A percentile compares a stretch with the other conserved stretches of the same genome.
phyloP scores from a whole-genome alignment of 2,113 vertebrate genomes.

The Cottus gobio region DNA sequence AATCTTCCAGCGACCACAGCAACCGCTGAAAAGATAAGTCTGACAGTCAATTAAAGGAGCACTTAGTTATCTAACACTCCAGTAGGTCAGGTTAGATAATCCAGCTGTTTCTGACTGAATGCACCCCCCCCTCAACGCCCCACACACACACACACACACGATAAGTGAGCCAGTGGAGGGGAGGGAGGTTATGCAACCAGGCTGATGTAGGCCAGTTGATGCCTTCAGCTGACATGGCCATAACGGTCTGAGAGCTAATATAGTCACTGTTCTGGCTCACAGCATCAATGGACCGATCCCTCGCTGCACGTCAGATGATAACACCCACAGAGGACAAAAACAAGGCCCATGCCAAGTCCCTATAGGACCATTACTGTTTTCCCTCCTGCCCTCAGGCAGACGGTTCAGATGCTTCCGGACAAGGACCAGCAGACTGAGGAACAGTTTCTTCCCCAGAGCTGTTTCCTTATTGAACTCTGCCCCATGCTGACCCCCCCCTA shows the following conservation, averaged over 20 bases:
- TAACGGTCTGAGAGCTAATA: conserved; percentile 44
- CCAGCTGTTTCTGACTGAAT: conserved; percentile 9
- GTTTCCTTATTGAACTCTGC: no score
- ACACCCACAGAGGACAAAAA: conserved; percentile 7
- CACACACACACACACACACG: conserved; percentile 11
- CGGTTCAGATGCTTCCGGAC: no score
- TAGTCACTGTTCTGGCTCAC: conserved; percentile 32
- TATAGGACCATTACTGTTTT: neutral
- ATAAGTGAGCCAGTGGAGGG: conserved; percentile 33
- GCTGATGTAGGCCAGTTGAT: conserved; percentile 64
- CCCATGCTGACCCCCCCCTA: no score
- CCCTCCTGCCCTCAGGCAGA: no score
- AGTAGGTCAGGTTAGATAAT: conserved; percentile 33
- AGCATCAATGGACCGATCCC: conserved; percentile 29
- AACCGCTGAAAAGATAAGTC: neutral
- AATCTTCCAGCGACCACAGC: conserved; percentile 8
- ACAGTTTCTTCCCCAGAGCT: no score
- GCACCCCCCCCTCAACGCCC: no score
- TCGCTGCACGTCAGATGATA: conserved; percentile 11
- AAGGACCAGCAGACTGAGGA: no score
- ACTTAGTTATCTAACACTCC: conserved; percentile 10
- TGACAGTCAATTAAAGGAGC: neutral
- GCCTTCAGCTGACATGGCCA: conserved; percentile 64
- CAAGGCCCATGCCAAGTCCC: neutral
- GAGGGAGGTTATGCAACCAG: conserved; percentile 57